phyloP scores from a whole-genome alignment of 2,113 vertebrate genomes.

The Cyphomyrus discorhynchus region DNA sequence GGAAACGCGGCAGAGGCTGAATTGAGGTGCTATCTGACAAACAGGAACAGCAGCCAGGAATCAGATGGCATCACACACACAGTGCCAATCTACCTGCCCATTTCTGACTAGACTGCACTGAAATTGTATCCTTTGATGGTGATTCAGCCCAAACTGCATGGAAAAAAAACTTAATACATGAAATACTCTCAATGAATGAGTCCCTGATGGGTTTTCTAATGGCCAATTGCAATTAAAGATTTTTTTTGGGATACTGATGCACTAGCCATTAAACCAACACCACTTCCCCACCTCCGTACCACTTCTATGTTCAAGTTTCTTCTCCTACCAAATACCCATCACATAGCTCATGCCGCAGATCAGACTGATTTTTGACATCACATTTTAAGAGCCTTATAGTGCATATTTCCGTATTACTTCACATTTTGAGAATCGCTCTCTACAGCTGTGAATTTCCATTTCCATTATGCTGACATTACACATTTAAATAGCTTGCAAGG shows the following conservation, averaged over 20 bases:
- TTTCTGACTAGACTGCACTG: not conserved
- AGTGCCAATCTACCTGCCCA: not conserved
- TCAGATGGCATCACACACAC: not conserved
- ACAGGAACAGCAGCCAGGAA: not conserved
- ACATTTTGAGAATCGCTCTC: not conserved
- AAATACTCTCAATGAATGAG: not conserved
- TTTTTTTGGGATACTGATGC: not conserved
- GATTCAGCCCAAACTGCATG: not conserved
- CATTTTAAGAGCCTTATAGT: not conserved
- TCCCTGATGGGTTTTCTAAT: not conserved
- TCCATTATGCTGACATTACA: not conserved
- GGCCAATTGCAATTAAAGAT: not conserved
- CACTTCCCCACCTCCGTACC: not conserved
- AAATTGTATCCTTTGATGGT: not conserved
- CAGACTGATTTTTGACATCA: not conserved
- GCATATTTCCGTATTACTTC: not conserved
- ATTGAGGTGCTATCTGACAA: not conserved
- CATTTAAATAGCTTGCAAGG: not conserved
- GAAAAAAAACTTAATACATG: not conserved
- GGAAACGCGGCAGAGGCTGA: not conserved
- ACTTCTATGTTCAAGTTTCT: not conserved
- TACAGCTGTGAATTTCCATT: not conserved
- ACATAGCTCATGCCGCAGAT: not conserved
- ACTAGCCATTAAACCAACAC: not conserved
- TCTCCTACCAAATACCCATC: not conserved